Evolutionary conservation across 2,797 vertebrate species (phyloP), one percentile per base, ranked within the genome.

Genomic region (Poeciliopsis infans): DNA sequence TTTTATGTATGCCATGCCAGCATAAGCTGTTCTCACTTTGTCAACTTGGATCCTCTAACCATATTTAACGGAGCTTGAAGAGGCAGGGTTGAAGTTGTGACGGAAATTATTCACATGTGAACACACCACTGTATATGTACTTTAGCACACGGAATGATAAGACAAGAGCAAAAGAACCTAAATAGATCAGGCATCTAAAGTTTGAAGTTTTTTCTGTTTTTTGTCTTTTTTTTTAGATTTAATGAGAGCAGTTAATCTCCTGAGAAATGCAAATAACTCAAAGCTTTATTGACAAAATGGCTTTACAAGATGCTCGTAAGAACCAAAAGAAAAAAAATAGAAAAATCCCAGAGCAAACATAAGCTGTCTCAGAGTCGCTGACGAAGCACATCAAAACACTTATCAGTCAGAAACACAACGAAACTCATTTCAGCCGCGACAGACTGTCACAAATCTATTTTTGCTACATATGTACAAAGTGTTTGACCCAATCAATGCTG

Each of bases 401-500:
- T 80, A 76, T 78, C 78, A 75, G 57, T 59, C 41, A 61, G 49
- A 83, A 71, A 77, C 71, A 36, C 10, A 78, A 74, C 71, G 33
- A 72, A 76, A 75, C 1, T 2, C 23, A 85, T 84, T 87, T 81
- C 45, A 72, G 78, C 53, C 79, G 77, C 69, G 1, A 78, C 79
- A 88, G 74, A 87, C 77, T 20, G 46, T 81, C 72, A 72, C 74
- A 68, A 81, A 85, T 88, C 78, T 84, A 76, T 71, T 80, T 61
- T 51, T 72, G 74, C 72, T 57, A n/a, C 73, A 81, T 80, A 83
- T 87, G 83, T 87, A 70, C 76, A 83, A 87, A 89, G 72, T 81
- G 85, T 89, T 90, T 85, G 86, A 91, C 91, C 88, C 83, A 89
- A 89, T 91, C 88, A 85, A 86, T 74, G 46, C 87, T 88, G 72